Base-by-base conservation (phyloP, 2,888 invertebrate species). In the Eupithecia centaureata region DNA sequence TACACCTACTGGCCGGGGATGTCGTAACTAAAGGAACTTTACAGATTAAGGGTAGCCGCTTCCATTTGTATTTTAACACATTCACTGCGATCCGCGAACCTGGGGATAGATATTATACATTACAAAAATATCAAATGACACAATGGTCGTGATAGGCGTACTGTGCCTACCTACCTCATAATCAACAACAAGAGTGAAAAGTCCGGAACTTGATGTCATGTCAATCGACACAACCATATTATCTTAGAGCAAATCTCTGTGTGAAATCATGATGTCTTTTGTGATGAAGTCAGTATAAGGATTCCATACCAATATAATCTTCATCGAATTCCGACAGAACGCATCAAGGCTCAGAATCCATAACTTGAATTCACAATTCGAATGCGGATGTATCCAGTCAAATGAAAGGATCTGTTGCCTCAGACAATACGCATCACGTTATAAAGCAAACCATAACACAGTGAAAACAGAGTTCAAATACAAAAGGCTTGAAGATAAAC, bases 401-500 rank as follows among this genome's bases (percentile, higher is more conserved):
- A 75, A 76, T 67, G 63, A 27, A 68, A 71, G 69, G 73, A 72
- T 73, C 71, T 70, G 63, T 51, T 59, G 47, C 52, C 58, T 61
- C 33, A 65, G 63, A 73, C 73, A 68, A 73, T 67, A 66, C 28
- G 27, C 28, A n/a, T n/a, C 25, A 30, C 8, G n/a, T 28, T 28
- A 30, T 18, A 30, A 10, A 18, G 18, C n/a, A 15, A 28, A 56
- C 10, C 15, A 28, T 56, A n/a, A 56, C n/a, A 8, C 54, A 56
- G 10, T 52, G 54, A 30, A 56, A 28, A n/a, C 27, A 56, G 28
- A 56, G 28, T 28, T 27, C 28, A 56, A 15, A n/a, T n/a, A n/a
- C 12, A 18, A 10, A 56, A 56, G 30, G 1, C 27, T 28, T 28
- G 22, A 22, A 47, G 12, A 4, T 18, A 18, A 47, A 47, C 22